Evolutionary conservation across 2,113 vertebrate genomes (phyloP), one percentile per base, ranked within the genome.

Genomic region (Hypomesus transpacificus): DNA sequence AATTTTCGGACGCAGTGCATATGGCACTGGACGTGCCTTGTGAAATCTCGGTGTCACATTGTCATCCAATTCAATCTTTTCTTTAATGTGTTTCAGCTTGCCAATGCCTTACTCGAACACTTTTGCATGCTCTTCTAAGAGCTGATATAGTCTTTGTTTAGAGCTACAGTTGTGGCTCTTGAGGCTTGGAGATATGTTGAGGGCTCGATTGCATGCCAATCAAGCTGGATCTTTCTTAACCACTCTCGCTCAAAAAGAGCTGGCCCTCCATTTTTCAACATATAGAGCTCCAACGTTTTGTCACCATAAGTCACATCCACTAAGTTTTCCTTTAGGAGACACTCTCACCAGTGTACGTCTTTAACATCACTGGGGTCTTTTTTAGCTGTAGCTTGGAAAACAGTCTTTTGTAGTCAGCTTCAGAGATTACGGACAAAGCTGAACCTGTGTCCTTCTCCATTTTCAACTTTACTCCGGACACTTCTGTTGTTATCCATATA

Each of bases 361-460:
- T 82, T 4, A 81, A 21, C 60, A 62, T 46, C 6, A 75, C 13
- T 24, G 59, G 57, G 7, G 53, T 61, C n/a, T 46, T 63, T 39
- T 67, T 0, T 11, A 75, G 17, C 34, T 21, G 68, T 68, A 60
- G 5, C 2, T 78, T 31, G 20, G 65, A 20, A 72, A 75, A 71
- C 8, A 50, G 39, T 57, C 7, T 26, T 13, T 70, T 58, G 28
- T 69, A 78, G 2, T 67, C 68, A 1, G 6, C 22, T 3, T 34
- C 11, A 39, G 68, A 75, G 13, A 80, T 69, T 24, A 76, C 53
- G 20, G 74, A 71, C 28, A 79, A 14, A 11, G 53, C 68, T 39
- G 76, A 74, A 1, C 63, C 71, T 21, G 70, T 79, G 39, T 78
- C 69, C 39, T 73, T 14, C 24, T 78, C 58, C 61, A 75, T 77